Conservation (phyloP, 2,888 invertebrate genomes). For the Hirtodrosophila histrioides region DNA sequence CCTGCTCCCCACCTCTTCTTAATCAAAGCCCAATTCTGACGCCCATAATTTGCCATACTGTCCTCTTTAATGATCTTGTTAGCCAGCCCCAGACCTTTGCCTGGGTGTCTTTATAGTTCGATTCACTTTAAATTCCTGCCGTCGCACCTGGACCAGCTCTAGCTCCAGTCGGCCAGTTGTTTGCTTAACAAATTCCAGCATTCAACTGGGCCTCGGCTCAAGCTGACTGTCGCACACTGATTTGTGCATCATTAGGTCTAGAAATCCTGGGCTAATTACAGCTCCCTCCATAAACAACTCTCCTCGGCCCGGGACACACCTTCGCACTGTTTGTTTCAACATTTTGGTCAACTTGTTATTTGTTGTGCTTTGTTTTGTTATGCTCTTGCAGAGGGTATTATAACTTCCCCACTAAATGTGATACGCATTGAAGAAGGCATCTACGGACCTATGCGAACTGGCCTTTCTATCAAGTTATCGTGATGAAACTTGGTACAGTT, state of each 20-base stretch:
- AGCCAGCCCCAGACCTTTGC: conserved; percentile 12
- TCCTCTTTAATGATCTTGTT: conserved; percentile 68
- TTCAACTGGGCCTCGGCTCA: neutral
- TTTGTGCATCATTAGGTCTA: conserved; percentile 54
- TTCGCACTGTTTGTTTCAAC: conserved; percentile 9
- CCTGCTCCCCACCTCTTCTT: conserved; percentile 29
- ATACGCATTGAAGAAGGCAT: neutral
- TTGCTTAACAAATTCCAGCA: conserved; percentile 35
- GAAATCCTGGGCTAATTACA: conserved; percentile 47
- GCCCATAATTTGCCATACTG: conserved; percentile 47
- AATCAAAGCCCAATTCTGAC: conserved; percentile 64
- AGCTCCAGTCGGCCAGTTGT: conserved; percentile 15
- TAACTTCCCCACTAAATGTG: neutral
- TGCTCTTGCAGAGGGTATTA: neutral
- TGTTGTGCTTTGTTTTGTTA: conserved; percentile 2
- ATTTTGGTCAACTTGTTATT: conserved; percentile 6
- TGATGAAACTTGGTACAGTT: neutral
- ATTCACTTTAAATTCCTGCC: conserved; percentile 54
- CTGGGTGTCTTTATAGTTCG: conserved; percentile 22
- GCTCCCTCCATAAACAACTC: conserved; percentile 11
- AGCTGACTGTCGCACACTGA: conserved; percentile 36
- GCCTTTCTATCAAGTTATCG: neutral
- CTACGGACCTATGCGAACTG: neutral
- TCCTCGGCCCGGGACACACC: conserved; percentile 21
- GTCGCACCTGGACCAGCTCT: conserved; percentile 6